Base-by-base conservation (phyloP, 2,113 vertebrate species). In the Heterotis niloticus region DNA sequence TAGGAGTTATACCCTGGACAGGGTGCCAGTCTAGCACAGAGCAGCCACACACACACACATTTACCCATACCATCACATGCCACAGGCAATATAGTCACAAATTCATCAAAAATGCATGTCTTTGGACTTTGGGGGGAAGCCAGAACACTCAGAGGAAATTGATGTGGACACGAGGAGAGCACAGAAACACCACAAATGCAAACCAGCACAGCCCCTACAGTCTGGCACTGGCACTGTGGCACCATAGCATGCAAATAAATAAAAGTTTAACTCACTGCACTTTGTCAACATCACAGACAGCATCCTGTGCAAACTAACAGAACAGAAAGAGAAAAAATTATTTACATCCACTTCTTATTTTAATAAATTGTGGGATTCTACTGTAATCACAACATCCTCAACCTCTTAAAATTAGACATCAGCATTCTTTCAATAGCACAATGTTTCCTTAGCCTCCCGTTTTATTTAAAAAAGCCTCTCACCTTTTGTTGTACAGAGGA, bases 221-320 rank as follows among this genome's bases (percentile, higher is more conserved):
- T n/a, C n/a, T 2, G 34, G 59, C 3, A 62, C 13, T 62, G 59
- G 17, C 0, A 23, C 64, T 66, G 23, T 23, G 11, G 64, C 18
- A 66, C 64, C 5, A 5, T 62, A 11, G 44, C 9, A 60, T 62
- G 84, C 82, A 79, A 52, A 82, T 78, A 81, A 73, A 66, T 67
- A 81, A 74, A 69, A 76, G 24, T 64, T 75, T 51, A 69, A 67
- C 91, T 92, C 86, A 94, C 92, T 88, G 89, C 60, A 89, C 76
- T 75, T 84, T 84, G n/a, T 89, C 82, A 0, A 66, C 62, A 23
- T 90, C 86, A 75, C 60, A 83, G 17, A 71, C 67, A 54, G 82
- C 68, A 3, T 90, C 89, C 91, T 92, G 69, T 5, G 69, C n/a
- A 14, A 60, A n/a, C 28, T 14, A 11, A 73, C 29, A 24, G n/a